A percentile compares a stretch with the other conserved stretches of the same genome.
These are phyloP conservation scores for Trachythela sp. DNA, from an alignment of 64 coral and sea anemone species.

Conservation along the genomic window DNA sequence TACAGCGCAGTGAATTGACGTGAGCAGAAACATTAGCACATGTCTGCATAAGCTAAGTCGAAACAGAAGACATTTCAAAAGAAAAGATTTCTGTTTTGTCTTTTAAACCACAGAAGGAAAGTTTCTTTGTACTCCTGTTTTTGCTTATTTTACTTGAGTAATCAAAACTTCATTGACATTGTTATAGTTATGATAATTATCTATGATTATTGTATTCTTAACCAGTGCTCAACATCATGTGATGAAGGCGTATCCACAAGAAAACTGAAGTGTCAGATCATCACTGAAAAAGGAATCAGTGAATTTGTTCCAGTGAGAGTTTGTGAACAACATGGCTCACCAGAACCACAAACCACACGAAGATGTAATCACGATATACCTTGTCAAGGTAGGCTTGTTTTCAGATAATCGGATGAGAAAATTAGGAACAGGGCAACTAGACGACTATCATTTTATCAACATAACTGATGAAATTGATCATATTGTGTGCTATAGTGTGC, in stretches of 20 bases:
- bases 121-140: too few species aligned
- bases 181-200: too few species aligned
- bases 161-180: too few species aligned
- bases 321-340: not conserved
- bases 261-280: not conserved
- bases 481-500: too few species aligned
- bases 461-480: too few species aligned
- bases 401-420: not conserved
- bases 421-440: not conserved
- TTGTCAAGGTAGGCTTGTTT: not conserved
- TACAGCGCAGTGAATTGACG: too few species aligned
- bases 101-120: too few species aligned
- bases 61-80: too few species aligned
- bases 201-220: not conserved
- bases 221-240: not conserved
- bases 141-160: too few species aligned
- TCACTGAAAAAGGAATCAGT: not conserved
- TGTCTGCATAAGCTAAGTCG: too few species aligned
- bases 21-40: too few species aligned
- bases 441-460: not conserved
- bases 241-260: not conserved
- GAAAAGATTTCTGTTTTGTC: too few species aligned
- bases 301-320: not conserved
- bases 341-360: not conserved
- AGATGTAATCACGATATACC: not conserved